Conservation (phyloP, 2,888 invertebrate species). For the Rhamnusium bicolor region DNA sequence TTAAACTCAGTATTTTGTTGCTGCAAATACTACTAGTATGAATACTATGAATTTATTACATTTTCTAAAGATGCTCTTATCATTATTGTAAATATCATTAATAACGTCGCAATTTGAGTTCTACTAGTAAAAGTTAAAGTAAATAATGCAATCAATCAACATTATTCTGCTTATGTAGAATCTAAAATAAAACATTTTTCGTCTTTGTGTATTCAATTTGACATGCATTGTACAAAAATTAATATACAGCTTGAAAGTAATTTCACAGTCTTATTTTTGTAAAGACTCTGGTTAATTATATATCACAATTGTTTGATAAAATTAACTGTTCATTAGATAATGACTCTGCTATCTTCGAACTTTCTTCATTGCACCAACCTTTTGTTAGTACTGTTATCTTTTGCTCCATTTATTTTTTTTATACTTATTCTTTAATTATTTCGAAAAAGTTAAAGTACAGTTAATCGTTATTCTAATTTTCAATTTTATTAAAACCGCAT, state of each 20-base stretch:
- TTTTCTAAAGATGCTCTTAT: too few species aligned
- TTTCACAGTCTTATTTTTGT: not conserved
- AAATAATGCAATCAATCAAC: too few species aligned
- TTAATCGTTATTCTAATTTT: conserved; percentile 21
- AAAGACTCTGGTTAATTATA: not conserved
- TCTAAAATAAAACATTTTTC: too few species aligned
- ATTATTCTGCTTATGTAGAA: too few species aligned
- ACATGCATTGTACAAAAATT: not conserved
- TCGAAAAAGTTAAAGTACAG: conserved; percentile 23
- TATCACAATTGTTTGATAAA: not conserved
- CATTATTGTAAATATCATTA: too few species aligned
- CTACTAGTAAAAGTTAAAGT: too few species aligned
- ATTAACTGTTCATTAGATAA: conserved; percentile 10
- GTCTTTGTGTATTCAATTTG: too few species aligned
- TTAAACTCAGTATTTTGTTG: too few species aligned
- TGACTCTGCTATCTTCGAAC: not conserved
- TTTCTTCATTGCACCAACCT: conserved; percentile 18
- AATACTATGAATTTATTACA: too few species aligned
- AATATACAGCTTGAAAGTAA: not conserved
- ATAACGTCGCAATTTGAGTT: too few species aligned
- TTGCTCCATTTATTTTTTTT: conserved; percentile 30
- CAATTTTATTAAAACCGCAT: conserved; percentile 21
- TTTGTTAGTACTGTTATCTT: conserved; percentile 30
- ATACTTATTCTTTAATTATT: conserved; percentile 16
- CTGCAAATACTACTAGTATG: too few species aligned